A percentile compares a stretch with the other conserved stretches of the same genome.
These are phyloP conservation scores for Asteroscopus sphinx DNA, from an alignment of 2,888 invertebrate genomes.

Conservation along the genomic window DNA sequence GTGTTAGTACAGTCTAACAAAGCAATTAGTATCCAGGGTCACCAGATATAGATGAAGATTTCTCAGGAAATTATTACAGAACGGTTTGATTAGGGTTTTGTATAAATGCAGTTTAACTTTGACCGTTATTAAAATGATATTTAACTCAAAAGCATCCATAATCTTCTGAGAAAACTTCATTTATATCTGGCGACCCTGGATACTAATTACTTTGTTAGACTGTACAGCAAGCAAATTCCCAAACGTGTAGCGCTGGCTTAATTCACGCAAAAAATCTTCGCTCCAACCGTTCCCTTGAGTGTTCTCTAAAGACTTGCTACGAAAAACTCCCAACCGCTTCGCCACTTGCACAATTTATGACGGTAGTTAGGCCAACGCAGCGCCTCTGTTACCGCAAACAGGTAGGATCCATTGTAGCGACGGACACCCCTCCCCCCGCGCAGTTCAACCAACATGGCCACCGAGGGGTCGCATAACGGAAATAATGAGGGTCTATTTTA, in stretches of 20 bases:
- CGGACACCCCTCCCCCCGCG: slow-evolving; percentile 51
- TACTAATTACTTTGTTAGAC: no score
- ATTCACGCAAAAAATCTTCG: slow-evolving; percentile 78
- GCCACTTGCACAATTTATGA: slow-evolving; percentile 80
- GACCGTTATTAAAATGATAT: no score
- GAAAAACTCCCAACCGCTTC: slow-evolving; percentile 75
- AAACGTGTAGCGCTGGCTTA: slow-evolving; percentile 67
- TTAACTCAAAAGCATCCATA: no score
- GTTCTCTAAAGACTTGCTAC: slow-evolving; percentile 74
- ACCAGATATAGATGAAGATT: no score
- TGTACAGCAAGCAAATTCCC: slow-evolving; percentile 65
- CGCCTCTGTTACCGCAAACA: slow-evolving; percentile 68
- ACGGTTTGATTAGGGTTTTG: no score
- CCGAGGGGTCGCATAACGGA: slow-evolving; percentile 55
- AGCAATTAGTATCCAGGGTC: no score
- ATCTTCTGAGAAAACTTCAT: no score
- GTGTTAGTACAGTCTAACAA: no score
- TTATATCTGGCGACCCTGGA: no score
- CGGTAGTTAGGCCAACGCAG: slow-evolving; percentile 77
- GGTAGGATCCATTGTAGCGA: slow-evolving; percentile 63
- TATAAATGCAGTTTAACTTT: no score
- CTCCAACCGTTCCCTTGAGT: slow-evolving; percentile 73
- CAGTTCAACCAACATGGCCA: slow-evolving; percentile 45
- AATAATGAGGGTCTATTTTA: slow-evolving; percentile 63
- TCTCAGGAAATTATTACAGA: no score